A percentile compares a stretch with the other conserved stretches of the same genome.
Evolutionary conservation across 2,888 invertebrate species (phyloP).

Genomic region (Escarpia spicata): DNA sequence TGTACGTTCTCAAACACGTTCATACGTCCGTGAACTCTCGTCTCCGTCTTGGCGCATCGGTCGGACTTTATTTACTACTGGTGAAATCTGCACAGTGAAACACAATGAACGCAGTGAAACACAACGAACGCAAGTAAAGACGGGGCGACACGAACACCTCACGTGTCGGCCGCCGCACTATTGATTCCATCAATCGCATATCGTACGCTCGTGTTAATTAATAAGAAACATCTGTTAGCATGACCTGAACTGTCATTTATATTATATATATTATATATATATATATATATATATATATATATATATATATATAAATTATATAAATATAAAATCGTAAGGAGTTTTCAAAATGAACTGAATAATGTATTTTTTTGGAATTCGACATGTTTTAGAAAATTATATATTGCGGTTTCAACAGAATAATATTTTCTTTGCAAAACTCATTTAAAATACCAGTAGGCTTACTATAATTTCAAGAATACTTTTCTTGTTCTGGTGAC

Average conservation of each 20-base stretch:
- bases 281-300: slow-evolving; percentile 13
- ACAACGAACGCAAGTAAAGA: no score
- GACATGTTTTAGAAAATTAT: no score
- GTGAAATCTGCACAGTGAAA: background rate
- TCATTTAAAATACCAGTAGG: background rate
- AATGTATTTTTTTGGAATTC: no score
- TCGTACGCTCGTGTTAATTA: background rate
- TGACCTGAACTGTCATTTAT: no score
- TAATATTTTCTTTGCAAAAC: background rate
- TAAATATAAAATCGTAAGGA: no score
- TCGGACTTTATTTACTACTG: background rate
- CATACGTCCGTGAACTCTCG: background rate
- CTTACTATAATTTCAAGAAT: background rate
- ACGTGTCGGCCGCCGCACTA: background rate
- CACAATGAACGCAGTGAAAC: background rate
- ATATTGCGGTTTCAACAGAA: background rate
- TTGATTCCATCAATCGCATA: background rate
- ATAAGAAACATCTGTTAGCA: background rate
- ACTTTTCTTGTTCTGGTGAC: background rate
- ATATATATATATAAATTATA: background rate
- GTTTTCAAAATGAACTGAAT: no score
- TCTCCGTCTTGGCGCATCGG: background rate
- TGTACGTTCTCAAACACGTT: background rate
- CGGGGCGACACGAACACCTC: background rate
- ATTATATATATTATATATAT: background rate